A percentile compares a stretch with the other conserved stretches of the same genome.
Evolutionary conservation across 2,113 vertebrate genomes (phyloP).

Genomic region (Delphinus delphis): DNA sequence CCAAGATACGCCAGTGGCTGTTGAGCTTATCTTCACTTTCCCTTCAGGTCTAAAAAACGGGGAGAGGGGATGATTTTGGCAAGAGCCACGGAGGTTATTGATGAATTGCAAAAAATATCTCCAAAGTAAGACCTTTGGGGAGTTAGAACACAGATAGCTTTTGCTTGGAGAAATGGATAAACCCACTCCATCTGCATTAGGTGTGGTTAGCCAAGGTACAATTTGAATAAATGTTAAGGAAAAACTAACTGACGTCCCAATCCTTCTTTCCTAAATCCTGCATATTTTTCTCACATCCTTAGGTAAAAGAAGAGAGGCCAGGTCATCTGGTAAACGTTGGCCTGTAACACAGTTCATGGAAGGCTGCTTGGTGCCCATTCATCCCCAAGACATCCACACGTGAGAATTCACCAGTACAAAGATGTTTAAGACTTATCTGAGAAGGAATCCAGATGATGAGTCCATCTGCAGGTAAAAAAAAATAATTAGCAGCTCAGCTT

Average conservation of each 20-base stretch:
- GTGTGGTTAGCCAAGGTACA: background rate
- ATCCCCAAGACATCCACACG: background rate
- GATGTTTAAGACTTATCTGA: background rate
- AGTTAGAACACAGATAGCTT: background rate
- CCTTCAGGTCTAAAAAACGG: background rate
- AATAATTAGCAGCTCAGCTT: background rate
- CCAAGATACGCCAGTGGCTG: background rate
- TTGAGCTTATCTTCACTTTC: background rate
- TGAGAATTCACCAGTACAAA: background rate
- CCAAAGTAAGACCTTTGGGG: background rate
- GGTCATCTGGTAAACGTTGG: background rate
- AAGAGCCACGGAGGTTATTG: background rate
- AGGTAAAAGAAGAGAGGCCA: background rate
- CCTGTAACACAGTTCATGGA: accelerated
- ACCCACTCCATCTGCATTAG: background rate
- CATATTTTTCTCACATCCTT: background rate
- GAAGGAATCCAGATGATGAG: background rate
- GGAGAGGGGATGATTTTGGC: background rate
- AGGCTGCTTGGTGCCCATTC: background rate
- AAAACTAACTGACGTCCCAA: background rate
- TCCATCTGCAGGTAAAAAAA: background rate
- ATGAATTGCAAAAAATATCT: background rate
- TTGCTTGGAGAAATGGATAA: background rate
- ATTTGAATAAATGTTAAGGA: background rate
- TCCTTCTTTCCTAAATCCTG: background rate